A percentile compares a stretch with the other conserved stretches of the same genome.
phyloP scores from a whole-genome alignment of 2,797 vertebrate genomes.

The Centroberyx gerrardi region DNA sequence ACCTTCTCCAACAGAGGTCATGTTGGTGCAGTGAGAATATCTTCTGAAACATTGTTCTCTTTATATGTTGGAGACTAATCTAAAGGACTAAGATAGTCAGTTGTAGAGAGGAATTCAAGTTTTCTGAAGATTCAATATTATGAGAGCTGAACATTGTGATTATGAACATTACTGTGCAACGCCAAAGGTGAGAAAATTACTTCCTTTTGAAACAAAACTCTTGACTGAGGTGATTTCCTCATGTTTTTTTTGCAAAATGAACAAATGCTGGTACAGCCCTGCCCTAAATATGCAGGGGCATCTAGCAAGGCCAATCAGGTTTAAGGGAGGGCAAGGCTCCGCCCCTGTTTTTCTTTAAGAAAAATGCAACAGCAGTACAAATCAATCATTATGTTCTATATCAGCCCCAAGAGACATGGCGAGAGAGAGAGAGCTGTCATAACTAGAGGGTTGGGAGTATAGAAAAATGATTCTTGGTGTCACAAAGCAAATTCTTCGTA shows the following conservation, averaged over 20 bases:
- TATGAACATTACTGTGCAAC: conserved; percentile 33
- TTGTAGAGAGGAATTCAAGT: not conserved
- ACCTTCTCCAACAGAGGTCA: conserved; percentile 1
- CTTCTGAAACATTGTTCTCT: conserved; percentile 1
- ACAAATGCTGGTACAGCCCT: conserved; percentile 38
- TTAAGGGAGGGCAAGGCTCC: conserved; percentile 60
- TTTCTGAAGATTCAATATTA: conserved; percentile 1
- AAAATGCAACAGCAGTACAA: conserved; percentile 80
- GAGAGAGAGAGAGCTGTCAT: conserved; percentile 84
- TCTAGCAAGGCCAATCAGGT: conserved; percentile 57
- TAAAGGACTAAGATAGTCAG: conserved; percentile 1
- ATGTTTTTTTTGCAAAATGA: conserved; percentile 8
- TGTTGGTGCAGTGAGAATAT: conserved; percentile 1
- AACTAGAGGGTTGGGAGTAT: conserved; percentile 73
- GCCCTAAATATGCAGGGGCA: conserved; percentile 72
- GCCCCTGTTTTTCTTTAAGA: conserved; percentile 61
- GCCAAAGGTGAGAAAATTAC: conserved; percentile 63
- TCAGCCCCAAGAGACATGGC: conserved; percentile 76
- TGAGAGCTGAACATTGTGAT: not conserved
- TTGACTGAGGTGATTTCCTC: conserved; percentile 55
- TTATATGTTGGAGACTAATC: conserved; percentile 1
- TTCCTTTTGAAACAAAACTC: conserved; percentile 51
- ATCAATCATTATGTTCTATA: conserved; percentile 83
- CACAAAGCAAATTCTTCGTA: conserved; percentile 84
- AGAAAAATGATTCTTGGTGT: conserved; percentile 80